Conservation (phyloP, 2,113 vertebrate genomes). For the Festucalex cinctus region DNA sequence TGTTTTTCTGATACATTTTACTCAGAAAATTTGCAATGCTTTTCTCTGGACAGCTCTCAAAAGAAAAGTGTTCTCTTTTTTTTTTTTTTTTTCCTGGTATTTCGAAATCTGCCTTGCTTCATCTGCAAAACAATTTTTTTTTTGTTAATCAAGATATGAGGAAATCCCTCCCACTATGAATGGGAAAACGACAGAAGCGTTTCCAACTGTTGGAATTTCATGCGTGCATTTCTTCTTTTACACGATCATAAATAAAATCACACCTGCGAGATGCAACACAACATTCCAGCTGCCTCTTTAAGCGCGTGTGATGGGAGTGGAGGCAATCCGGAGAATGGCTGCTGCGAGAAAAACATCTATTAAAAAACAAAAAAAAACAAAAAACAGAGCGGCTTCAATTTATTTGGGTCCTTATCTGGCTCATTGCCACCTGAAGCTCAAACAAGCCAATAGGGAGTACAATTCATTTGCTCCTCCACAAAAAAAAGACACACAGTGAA, state of each 20-base stretch:
- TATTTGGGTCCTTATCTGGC: no score
- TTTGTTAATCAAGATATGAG: not conserved
- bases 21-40: no score
- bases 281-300: not conserved
- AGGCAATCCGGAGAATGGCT: not conserved
- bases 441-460: not conserved
- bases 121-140: not conserved
- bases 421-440: conserved; percentile 11
- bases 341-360: not conserved
- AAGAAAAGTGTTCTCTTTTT: no score
- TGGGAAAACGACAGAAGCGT: not conserved
- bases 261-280: not conserved
- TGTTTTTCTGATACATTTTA: no score
- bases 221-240: not conserved
- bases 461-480: not conserved
- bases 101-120: not conserved
- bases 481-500: not conserved
- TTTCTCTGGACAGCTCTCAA: no score
- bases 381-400: not conserved
- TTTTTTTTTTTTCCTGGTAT: no score
- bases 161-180: not conserved
- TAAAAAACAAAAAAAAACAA: no score
- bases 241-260: not conserved
- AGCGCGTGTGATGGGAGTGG: not conserved
- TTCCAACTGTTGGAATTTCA: not conserved